Percentiles rank a stretch among this genome's conserved stretches.
These are phyloP conservation scores for Zygaena filipendulae DNA, from an alignment of 2,888 invertebrate species.

Conservation along the genomic window DNA sequence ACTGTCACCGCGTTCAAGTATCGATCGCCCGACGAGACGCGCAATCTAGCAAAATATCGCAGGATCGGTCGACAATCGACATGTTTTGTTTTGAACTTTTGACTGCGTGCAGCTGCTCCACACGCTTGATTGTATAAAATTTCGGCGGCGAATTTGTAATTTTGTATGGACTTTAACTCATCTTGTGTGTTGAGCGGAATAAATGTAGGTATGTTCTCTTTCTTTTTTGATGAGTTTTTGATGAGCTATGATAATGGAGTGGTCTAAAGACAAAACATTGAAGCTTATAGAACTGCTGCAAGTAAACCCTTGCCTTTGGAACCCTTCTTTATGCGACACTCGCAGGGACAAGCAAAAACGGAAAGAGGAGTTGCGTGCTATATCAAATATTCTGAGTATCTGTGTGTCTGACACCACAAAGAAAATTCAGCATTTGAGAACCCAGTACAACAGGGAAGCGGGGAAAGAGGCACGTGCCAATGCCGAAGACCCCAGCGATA, in stretches of 20 bases:
- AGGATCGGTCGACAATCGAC: not conserved
- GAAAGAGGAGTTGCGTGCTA: constrained; percentile 46
- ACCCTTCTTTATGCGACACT: constrained; percentile 48
- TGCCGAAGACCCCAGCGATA: constrained; percentile 60
- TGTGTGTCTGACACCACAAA: constrained; percentile 62
- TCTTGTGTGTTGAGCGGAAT: too few species aligned
- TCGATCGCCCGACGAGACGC: too few species aligned
- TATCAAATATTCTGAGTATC: constrained; percentile 42
- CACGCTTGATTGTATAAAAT: too few species aligned
- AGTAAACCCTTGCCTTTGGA: constrained; percentile 51
- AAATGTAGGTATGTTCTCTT: too few species aligned
- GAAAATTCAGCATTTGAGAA: constrained; percentile 70
- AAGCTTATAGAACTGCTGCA: constrained; percentile 55
- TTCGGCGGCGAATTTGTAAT: not conserved
- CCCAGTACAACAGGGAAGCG: constrained; percentile 71
- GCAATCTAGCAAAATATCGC: not conserved
- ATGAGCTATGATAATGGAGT: too few species aligned
- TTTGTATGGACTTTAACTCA: too few species aligned
- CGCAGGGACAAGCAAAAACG: constrained; percentile 56
- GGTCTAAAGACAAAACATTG: constrained; percentile 58
- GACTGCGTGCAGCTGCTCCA: too few species aligned
- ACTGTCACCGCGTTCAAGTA: not conserved
- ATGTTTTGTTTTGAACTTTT: not conserved
- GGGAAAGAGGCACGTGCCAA: constrained; percentile 61
- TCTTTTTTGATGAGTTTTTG: too few species aligned